phyloP scores from a whole-genome alignment of 2,113 vertebrate species.

The Rafetus swinhoei region DNA sequence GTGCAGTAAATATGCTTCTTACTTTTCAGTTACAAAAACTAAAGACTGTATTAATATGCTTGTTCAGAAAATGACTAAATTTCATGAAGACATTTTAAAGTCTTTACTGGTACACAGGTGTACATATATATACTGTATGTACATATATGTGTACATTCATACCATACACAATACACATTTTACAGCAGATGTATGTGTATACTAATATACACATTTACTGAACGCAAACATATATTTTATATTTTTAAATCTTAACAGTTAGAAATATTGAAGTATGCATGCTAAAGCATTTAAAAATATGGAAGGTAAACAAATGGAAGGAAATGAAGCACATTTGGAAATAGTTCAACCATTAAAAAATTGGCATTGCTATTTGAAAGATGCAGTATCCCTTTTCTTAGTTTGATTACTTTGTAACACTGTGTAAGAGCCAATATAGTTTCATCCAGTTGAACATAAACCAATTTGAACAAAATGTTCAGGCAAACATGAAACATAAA shows the following conservation, averaged over 20 bases:
- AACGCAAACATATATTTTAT: slow-evolving; percentile 67
- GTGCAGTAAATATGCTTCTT: slow-evolving; percentile 63
- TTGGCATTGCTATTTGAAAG: slow-evolving; percentile 77
- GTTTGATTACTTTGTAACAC: slow-evolving; percentile 67
- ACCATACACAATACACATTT: neutral
- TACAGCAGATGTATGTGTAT: slow-evolving; percentile 65
- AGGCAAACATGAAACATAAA: slow-evolving; percentile 53
- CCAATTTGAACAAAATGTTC: slow-evolving; percentile 67
- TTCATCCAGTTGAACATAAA: slow-evolving; percentile 66
- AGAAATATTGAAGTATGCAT: slow-evolving; percentile 75
- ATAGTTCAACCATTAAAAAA: slow-evolving; percentile 71
- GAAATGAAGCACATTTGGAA: slow-evolving; percentile 78
- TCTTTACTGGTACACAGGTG: slow-evolving; percentile 66
- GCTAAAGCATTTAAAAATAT: slow-evolving; percentile 74
- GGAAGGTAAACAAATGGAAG: slow-evolving; percentile 76
- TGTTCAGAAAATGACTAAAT: slow-evolving; percentile 49
- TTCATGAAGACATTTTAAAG: slow-evolving; percentile 30
- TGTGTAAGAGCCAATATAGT: slow-evolving; percentile 59
- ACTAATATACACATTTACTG: slow-evolving; percentile 69
- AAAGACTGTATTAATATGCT: slow-evolving; percentile 47
- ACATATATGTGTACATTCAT: slow-evolving; percentile 57
- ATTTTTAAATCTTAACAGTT: slow-evolving; percentile 60
- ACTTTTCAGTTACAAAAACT: slow-evolving; percentile 65
- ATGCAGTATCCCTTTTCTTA: slow-evolving; percentile 86
- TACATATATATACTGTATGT: slow-evolving; percentile 50